These are phyloP conservation scores for Scaptomyza pallida DNA, from an alignment of 1,140 invertebrate species.

Conservation along the genomic window DNA sequence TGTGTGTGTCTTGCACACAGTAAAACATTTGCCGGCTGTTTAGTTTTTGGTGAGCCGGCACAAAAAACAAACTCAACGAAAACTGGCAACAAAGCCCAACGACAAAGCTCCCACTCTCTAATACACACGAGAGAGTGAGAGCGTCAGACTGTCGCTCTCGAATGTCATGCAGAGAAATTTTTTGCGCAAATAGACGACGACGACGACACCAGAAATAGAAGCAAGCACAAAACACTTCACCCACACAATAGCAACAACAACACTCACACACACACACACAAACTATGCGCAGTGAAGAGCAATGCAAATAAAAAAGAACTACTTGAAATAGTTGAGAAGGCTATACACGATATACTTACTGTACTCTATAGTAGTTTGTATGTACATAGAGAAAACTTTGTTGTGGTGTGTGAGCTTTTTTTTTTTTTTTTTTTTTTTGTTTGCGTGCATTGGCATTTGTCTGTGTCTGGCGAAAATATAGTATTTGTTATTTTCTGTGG, in stretches of 20 bases:
- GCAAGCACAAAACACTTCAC: slow-evolving; percentile 49
- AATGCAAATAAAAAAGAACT: slow-evolving; percentile 63
- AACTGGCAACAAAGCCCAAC: slow-evolving; percentile 52
- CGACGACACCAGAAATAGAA: slow-evolving; percentile 52
- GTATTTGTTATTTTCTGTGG: slow-evolving; percentile 33
- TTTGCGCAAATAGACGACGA: slow-evolving; percentile 51
- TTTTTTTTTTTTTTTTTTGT: slow-evolving; percentile 18
- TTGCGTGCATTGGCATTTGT: slow-evolving; percentile 44
- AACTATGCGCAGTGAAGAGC: slow-evolving; percentile 27
- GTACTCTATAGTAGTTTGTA: background rate
- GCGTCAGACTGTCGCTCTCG: slow-evolving; percentile 19
- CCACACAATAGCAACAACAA: slow-evolving; percentile 10
- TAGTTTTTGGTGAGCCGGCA: slow-evolving; percentile 71
- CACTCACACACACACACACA: slow-evolving; percentile 20
- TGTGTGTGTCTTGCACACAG: slow-evolving; percentile 13
- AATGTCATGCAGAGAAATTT: slow-evolving; percentile 44
- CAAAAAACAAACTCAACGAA: slow-evolving; percentile 62
- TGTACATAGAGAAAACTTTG: slow-evolving; percentile 34
- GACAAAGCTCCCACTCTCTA: slow-evolving; percentile 47
- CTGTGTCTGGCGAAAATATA: slow-evolving; percentile 26
- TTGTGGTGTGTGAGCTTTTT: too few relatives aligned
- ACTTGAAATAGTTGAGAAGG: slow-evolving; percentile 45
- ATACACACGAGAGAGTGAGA: too few relatives aligned
- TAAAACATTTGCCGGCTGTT: slow-evolving; percentile 71
- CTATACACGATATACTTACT: slow-evolving; percentile 1